A percentile compares a stretch with the other conserved stretches of the same genome.
These are phyloP conservation scores for Lysiphlebus fabarum DNA, from an alignment of 1,140 invertebrate species.

Conservation along the genomic window DNA sequence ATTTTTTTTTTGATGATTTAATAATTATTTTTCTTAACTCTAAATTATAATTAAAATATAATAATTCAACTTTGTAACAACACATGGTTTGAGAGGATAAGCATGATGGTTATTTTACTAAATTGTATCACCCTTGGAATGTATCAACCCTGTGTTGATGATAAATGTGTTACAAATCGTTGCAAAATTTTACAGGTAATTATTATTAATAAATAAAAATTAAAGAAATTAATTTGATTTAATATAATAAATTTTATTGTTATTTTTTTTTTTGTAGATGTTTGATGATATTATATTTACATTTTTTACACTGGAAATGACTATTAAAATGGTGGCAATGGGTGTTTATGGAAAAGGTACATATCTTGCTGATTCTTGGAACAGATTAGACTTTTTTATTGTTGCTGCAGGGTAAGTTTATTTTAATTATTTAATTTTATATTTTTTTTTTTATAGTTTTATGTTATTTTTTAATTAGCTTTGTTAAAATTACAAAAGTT, in stretches of 20 bases:
- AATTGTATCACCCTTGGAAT: conserved; percentile 99
- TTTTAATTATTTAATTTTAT: conserved; percentile 19
- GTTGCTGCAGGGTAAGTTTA: conserved; percentile 85
- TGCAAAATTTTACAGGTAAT: conserved; percentile 89
- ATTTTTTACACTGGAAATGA: conserved; percentile 95
- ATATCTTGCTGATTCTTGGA: conserved; percentile 97
- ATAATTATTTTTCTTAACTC: conserved; percentile 67
- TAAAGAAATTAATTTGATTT: not conserved
- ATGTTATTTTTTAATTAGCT: too few species aligned
- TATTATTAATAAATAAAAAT: not conserved
- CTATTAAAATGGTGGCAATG: conserved; percentile 98
- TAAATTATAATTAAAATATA: conserved; percentile 19
- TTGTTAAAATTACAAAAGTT: too few species aligned
- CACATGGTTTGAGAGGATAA: conserved; percentile 98
- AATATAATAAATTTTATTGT: not conserved
- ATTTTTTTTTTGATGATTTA: not conserved
- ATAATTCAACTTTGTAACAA: conserved; percentile 20
- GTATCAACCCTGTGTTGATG: conserved; percentile 98
- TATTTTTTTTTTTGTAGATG: conserved; percentile 61
- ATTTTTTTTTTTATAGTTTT: too few species aligned
- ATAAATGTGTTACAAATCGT: conserved; percentile 84
- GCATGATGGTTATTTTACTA: conserved; percentile 96
- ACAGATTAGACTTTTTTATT: conserved; percentile 97
- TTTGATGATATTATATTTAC: conserved; percentile 98
- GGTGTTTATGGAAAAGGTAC: conserved; percentile 92